Base-by-base conservation (phyloP, 2,797 vertebrate genomes). In the Pyrrhura leucotis region DNA sequence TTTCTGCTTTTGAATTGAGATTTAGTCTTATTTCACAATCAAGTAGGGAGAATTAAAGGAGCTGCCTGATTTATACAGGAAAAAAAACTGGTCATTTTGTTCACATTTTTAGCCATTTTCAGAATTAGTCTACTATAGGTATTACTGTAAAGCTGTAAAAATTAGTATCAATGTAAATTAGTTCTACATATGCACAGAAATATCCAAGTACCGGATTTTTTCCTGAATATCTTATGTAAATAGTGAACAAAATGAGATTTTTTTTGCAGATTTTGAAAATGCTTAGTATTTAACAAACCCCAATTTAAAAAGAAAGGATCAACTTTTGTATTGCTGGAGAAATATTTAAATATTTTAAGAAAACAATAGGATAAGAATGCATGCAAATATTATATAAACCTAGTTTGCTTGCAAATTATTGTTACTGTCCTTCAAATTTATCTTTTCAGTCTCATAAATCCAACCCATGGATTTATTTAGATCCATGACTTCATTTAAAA, bases 61-160 rank as follows among this genome's bases (percentile, higher is more conserved):
- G 3, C 6, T 88, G 3, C 7, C 9, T 1, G 16, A 82, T 10
- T 4, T 59, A 61, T 65, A 42, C 1, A 10, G 4, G 16, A 71
- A 71, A 28, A 58, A 58, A 42, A 48, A 15, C 11, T 31, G 3
- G 3, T 58, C 0, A 69, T 48, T 39, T 82, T 3, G 50, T 77
- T 74, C 14, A 62, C 31, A 33, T 9, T 37, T 63, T 85, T 51
- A 65, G 0, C 4, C 17, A 47, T 33, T 56, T 56, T 56, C n/a
- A 37, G 14, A 65, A 15, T 9, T 1, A 0, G 1, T 45, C n/a
- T 81, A 22, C 35, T 74, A 17, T 10, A 33, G 2, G 2, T 58
- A 23, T 40, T 68, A 23, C 5, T 37, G 7, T 79, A 50, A 68
- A 89, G 33, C 12, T 40, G 3, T 37, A 17, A 29, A 72, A 90